Evolutionary conservation across 2,888 invertebrate genomes (phyloP).

Genomic region (Hirudinaria manillensis): DNA sequence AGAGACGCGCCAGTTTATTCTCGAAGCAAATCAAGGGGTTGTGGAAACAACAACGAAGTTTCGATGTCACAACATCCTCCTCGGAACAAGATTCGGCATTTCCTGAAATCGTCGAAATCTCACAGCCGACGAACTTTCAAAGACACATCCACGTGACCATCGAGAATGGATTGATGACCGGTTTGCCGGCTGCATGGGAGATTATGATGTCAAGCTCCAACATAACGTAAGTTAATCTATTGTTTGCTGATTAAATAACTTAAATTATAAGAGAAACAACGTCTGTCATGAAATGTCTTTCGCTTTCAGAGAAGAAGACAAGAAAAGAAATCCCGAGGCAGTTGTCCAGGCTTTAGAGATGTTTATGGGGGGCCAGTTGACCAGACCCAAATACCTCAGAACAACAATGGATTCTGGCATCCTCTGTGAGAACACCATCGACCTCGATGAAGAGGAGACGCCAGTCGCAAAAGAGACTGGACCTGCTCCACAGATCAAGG

Average conservation of each 20-base stretch:
- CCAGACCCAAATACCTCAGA: constrained; percentile 1
- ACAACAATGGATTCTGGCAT: constrained; percentile 22
- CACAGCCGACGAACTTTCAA: constrained; percentile 8
- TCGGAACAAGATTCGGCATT: not conserved
- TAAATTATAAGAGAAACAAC: no score
- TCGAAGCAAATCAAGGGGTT: not conserved
- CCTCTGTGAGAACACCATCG: not conserved
- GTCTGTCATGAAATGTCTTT: not conserved
- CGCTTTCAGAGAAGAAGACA: constrained; percentile 15
- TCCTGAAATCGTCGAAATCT: not conserved
- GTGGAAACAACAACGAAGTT: not conserved
- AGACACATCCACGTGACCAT: constrained; percentile 25
- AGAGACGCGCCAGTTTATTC: no score
- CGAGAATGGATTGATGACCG: constrained; percentile 29
- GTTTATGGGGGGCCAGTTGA: not conserved
- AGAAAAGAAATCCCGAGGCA: constrained; percentile 18
- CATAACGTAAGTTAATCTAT: constrained; percentile 25
- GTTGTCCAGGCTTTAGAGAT: not conserved
- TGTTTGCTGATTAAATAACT: no score
- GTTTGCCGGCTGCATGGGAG: constrained; percentile 33
- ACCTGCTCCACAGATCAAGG: no score
- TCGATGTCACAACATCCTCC: not conserved
- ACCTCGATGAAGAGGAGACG: not conserved
- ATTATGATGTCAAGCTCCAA: constrained; percentile 20
- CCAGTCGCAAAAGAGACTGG: not conserved